These are phyloP conservation scores for Dermatophagoides farinae DNA, from an alignment of 1,140 invertebrate genomes.

Conservation along the genomic window DNA sequence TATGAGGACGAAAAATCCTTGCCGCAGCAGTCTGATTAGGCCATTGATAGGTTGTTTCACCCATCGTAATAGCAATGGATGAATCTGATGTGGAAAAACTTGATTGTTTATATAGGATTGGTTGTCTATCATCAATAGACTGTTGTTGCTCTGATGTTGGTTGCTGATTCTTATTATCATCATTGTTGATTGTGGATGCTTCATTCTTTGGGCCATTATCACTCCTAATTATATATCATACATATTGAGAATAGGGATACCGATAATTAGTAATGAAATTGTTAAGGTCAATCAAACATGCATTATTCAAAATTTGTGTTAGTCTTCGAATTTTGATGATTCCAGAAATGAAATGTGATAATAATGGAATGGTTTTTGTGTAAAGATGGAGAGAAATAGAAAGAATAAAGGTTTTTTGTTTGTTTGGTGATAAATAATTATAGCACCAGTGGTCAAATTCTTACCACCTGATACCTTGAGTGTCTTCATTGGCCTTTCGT, in stretches of 20 bases:
- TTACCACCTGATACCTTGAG: constrained; percentile 14
- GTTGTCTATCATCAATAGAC: background rate
- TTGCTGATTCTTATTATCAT: background rate
- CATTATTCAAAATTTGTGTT: too few species aligned
- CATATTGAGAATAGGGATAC: too few species aligned
- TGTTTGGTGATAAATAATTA: background rate
- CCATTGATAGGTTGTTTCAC: background rate
- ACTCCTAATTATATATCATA: too few species aligned
- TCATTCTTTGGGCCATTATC: background rate
- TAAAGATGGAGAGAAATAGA: background rate
- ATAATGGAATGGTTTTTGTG: too few species aligned
- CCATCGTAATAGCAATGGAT: constrained; percentile 1
- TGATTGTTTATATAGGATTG: background rate
- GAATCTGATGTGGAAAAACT: background rate
- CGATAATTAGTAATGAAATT: too few species aligned
- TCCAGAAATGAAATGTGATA: too few species aligned
- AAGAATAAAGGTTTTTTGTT: background rate
- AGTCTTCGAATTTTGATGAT: too few species aligned
- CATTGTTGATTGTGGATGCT: background rate
- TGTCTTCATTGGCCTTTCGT: background rate
- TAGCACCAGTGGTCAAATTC: constrained; percentile 5
- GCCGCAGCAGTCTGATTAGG: background rate
- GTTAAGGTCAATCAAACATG: too few species aligned
- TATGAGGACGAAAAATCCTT: background rate
- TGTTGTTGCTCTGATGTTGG: background rate